Evolutionary conservation across 1,140 invertebrate species (phyloP).

Genomic region (Dreissena rostriformis): DNA sequence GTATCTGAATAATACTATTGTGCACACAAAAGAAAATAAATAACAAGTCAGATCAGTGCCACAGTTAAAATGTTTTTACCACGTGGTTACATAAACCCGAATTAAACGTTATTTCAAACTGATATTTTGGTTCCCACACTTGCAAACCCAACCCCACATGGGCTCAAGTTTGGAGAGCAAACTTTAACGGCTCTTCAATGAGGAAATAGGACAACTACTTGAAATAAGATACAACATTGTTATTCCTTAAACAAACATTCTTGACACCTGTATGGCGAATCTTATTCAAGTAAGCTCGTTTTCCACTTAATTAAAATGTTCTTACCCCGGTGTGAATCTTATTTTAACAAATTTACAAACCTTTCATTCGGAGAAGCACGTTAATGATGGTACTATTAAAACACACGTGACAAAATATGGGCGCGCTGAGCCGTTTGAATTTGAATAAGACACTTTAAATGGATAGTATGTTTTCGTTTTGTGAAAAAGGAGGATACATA

Average conservation of each 20-base stretch:
- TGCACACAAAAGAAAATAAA: too few species aligned
- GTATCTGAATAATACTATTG: too few species aligned
- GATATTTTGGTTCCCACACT: conserved; percentile 32
- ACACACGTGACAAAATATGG: conserved; percentile 37
- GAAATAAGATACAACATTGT: conserved; percentile 51
- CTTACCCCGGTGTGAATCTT: conserved; percentile 32
- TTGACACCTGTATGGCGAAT: conserved; percentile 39
- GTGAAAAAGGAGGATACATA: conserved; percentile 29
- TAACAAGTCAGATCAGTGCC: too few species aligned
- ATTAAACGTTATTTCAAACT: background rate
- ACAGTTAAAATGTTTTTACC: too few species aligned
- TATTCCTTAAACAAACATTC: conserved; percentile 47
- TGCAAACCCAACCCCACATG: background rate
- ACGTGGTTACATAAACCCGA: too few species aligned
- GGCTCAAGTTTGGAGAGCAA: conserved; percentile 11
- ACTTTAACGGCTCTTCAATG: conserved; percentile 39
- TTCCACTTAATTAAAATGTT: conserved; percentile 48
- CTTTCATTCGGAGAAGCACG: conserved; percentile 12
- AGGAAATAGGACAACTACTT: conserved; percentile 31
- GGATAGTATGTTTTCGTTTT: conserved; percentile 44
- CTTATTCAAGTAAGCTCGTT: conserved; percentile 25
- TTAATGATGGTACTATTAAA: conserved; percentile 18
- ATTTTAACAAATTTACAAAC: conserved; percentile 41
- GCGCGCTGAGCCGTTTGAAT: conserved; percentile 2
- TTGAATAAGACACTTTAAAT: conserved; percentile 10